Percentiles rank a stretch among this genome's conserved stretches.
phyloP scores from a whole-genome alignment of 2,113 vertebrate species.

The Jaculus jaculus region DNA sequence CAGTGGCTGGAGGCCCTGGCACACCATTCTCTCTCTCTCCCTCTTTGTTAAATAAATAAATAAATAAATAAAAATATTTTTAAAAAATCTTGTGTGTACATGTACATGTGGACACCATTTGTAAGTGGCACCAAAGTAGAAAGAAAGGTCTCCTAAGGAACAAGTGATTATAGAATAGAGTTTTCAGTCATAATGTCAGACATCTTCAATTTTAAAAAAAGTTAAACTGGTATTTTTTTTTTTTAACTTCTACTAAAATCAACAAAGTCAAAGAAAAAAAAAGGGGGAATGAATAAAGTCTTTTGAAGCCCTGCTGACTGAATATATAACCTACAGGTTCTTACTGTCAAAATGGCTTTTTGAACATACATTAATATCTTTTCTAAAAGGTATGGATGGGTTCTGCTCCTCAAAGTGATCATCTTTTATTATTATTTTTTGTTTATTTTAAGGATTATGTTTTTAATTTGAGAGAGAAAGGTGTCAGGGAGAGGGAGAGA shows the following conservation, averaged over 20 bases:
- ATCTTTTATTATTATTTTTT: neutral
- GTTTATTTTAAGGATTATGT: no score
- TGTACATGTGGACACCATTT: neutral
- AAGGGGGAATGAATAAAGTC: neutral
- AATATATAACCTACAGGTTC: neutral
- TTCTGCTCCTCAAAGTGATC: neutral
- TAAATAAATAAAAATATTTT: no score
- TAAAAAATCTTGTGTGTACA: neutral
- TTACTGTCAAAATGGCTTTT: neutral
- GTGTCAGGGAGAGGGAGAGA: no score
- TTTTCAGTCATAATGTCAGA: neutral
- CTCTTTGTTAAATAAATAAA: no score
- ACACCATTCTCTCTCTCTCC: no score
- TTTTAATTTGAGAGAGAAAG: no score
- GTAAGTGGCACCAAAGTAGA: neutral
- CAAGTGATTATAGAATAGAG: neutral
- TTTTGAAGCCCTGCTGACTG: neutral
- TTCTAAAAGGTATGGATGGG: neutral
- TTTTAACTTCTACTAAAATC: neutral
- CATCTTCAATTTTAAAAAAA: conserved; percentile 38
- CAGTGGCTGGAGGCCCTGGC: no score
- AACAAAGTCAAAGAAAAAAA: neutral
- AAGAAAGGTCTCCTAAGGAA: neutral
- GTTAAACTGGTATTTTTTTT: neutral
- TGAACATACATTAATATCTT: neutral